These are phyloP conservation scores for Tachuris rubrigastra DNA, from an alignment of 2,113 vertebrate species.

Conservation along the genomic window DNA sequence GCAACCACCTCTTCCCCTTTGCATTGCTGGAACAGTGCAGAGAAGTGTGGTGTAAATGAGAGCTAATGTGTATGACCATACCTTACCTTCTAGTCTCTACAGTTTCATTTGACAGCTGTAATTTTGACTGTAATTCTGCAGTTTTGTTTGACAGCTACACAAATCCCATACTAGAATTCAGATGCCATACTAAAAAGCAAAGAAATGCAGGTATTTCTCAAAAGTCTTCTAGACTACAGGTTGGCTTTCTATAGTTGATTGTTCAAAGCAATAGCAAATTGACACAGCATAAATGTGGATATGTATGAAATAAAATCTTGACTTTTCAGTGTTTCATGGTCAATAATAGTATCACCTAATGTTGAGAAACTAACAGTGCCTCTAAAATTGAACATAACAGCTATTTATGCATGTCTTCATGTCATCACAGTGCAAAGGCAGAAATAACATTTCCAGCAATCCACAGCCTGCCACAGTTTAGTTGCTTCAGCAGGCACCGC, in stretches of 20 bases:
- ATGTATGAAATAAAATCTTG: too few relatives aligned
- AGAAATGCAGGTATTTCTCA: background rate
- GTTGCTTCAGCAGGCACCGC: background rate
- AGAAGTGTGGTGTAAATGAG: background rate
- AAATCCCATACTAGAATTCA: background rate
- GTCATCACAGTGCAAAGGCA: background rate
- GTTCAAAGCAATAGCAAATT: background rate
- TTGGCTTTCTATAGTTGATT: background rate
- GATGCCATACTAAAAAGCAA: background rate
- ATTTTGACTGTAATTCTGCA: background rate
- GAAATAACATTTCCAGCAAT: background rate
- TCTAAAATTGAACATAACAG: background rate
- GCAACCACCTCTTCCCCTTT: background rate
- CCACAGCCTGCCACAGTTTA: background rate
- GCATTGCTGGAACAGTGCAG: background rate
- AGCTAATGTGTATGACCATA: fast-evolving
- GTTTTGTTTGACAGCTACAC: background rate
- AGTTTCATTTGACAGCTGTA: background rate
- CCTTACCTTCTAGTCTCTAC: background rate
- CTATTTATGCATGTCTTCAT: background rate
- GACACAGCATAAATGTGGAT: background rate
- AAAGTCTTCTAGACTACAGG: background rate
- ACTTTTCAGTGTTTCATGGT: background rate
- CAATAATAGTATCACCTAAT: background rate
- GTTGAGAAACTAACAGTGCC: background rate